Evolutionary conservation across 1,140 invertebrate species (phyloP), one percentile per base, ranked within the genome.

Genomic region (Drosophila carrolli): DNA sequence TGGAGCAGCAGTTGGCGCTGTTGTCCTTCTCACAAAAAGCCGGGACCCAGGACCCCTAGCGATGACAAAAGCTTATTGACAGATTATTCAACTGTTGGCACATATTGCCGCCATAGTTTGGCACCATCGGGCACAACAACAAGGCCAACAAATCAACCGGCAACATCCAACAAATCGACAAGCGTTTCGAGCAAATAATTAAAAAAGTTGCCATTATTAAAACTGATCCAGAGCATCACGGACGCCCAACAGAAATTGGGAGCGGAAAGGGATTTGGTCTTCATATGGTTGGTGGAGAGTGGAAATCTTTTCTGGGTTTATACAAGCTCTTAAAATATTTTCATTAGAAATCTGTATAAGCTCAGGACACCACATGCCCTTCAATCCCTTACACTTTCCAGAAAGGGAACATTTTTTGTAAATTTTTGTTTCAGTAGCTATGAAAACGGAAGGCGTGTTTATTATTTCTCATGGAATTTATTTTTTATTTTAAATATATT

Each of bases 141-240:
- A 58, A 54, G 48, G 59, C 50, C 71, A 59, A 79, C 78, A 90
- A 85, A 86, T 86, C 81, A 86, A 90, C 67, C 47, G 44, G 51
- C 74, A 81, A 54, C 71, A 58, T 50, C 60, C 63, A 77, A 88
- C 80, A 88, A 88, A 88, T 88, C 80, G 76, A 77, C 84, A 76
- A 89, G 50, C 79, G 67, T 77, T 89, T 70, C 72, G 67, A 90
- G 86, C 78, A 90, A 90, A 90, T 90, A 90, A 90, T 90, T 90
- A 90, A 90, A 90, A 90, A 90, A 90, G 86, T 90, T 90, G 68
- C 70, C 83, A 90, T 86, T 90, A 90, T 82, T 86, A 90, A 90
- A 90, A 90, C 66, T 47, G 63, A 70, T 47, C 73, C 65, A 65
- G 5, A 51, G 46, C 55, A 51, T 56, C 75, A 59, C 60, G 67